Percentiles rank a stretch among this genome's conserved stretches.
Conservation (phyloP, 2,797 vertebrate species). For the Diplodus sargus region DNA sequence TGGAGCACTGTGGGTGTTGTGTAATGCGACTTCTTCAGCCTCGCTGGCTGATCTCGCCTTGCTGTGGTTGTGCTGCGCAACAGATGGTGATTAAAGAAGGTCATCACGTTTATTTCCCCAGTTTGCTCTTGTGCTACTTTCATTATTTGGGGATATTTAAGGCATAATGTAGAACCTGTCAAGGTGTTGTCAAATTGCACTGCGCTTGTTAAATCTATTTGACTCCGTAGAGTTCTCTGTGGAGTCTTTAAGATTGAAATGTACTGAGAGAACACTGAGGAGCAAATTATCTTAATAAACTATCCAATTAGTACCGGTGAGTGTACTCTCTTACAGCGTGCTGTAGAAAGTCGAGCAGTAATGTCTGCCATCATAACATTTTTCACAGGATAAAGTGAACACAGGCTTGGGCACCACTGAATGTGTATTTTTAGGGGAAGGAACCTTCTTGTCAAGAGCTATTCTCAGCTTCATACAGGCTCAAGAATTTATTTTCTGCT, state of each 20-base stretch:
- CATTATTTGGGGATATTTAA: slow-evolving; percentile 63
- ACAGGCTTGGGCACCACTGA: slow-evolving; percentile 26
- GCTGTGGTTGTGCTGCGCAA: slow-evolving; percentile 62
- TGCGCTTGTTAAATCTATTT: slow-evolving; percentile 25
- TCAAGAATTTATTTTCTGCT: slow-evolving; percentile 25
- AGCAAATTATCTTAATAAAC: slow-evolving; percentile 41
- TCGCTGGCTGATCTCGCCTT: slow-evolving; percentile 60
- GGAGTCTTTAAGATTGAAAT: slow-evolving; percentile 30
- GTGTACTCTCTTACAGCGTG: not conserved
- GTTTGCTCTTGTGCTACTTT: slow-evolving; percentile 43
- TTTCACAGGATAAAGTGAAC: slow-evolving; percentile 5
- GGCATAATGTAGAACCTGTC: slow-evolving; percentile 51
- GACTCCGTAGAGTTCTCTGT: slow-evolving; percentile 10
- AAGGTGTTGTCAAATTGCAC: slow-evolving; percentile 36
- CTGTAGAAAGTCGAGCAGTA: slow-evolving; percentile 16
- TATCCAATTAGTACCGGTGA: slow-evolving; percentile 37
- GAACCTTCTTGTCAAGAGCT: slow-evolving; percentile 6
- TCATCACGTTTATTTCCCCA: slow-evolving; percentile 60
- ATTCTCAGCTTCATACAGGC: not conserved
- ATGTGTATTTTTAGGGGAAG: slow-evolving; percentile 38
- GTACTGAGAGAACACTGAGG: slow-evolving; percentile 3
- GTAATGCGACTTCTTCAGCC: slow-evolving; percentile 59
- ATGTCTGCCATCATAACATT: slow-evolving; percentile 22
- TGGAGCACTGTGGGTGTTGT: slow-evolving; percentile 34
- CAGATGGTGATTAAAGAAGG: slow-evolving; percentile 77